Evolutionary conservation across 2,797 vertebrate species (phyloP), one percentile per base, ranked within the genome.

Genomic region (Ambastaia sidthimunki): DNA sequence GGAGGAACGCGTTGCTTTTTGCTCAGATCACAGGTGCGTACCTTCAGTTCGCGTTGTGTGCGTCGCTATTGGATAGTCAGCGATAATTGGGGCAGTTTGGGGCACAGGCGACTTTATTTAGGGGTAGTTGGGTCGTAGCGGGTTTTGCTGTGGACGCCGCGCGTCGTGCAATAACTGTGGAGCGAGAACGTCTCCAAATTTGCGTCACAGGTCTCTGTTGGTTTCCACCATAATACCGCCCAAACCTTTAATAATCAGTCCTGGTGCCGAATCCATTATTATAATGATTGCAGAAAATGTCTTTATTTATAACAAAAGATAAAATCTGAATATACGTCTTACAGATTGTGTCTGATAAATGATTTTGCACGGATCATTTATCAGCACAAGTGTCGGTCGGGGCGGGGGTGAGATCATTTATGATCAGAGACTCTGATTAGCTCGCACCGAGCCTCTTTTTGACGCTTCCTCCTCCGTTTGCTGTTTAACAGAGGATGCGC

Each of bases 21-120:
- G 89, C 88, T 82, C 84, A 87, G 86, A 80, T 91, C 87, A 87
- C 90, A 92, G 93, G 93, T 94, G 90, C 37, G 85, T 86, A 69
- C 28, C 71, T 80, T 55, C 31, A 37, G 55, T 57, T 57, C 71
- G 48, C 50, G 52, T 47, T 69, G 2, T 80, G 63, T 23, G 34
- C 54, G 69, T 67, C 71, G 37, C 62, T 74, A 67, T 80, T 68
- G 71, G 71, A 60, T 67, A 80, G 70, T 80, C 62, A 34, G 62
- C 62, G 52, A 12, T 68, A 74, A 80, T 81, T 37, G 52, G 63
- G 19, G 72, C 79, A 52, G 55, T 28, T 81, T 23, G 55, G 54
- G 72, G 19, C 44, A 21, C 60, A 9, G 21, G 65, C 66, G 79
- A 66, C 66, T 62, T 68, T 69, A 62, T 70, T 75, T 75, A 9